A percentile compares a stretch with the other conserved stretches of the same genome.
Conservation (phyloP, 2,888 invertebrate species). For the Physocephala rufipes region DNA sequence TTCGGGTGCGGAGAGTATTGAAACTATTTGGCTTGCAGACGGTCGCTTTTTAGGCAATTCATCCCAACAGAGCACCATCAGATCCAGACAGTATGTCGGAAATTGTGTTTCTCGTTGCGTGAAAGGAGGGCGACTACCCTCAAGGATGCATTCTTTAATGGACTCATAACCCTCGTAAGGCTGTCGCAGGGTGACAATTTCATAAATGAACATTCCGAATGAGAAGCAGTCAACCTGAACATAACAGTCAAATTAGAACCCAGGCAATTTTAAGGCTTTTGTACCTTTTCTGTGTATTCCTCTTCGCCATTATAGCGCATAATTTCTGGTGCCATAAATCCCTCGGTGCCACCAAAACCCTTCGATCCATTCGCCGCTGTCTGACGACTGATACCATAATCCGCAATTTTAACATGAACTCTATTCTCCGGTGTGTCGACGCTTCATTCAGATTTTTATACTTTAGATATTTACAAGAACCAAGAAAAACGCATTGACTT, state of each 20-base stretch:
- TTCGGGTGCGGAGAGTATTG: conserved; percentile 90
- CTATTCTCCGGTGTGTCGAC: conserved; percentile 73
- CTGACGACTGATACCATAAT: conserved; percentile 93
- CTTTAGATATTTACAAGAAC: neutral
- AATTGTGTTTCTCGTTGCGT: conserved; percentile 84
- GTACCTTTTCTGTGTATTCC: conserved; percentile 95
- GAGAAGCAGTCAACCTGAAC: conserved; percentile 94
- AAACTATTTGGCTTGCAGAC: conserved; percentile 93
- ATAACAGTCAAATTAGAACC: neutral
- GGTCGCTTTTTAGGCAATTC: conserved; percentile 87
- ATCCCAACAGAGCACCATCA: conserved; percentile 97
- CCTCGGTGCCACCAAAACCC: conserved; percentile 98
- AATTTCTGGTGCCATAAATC: conserved; percentile 99
- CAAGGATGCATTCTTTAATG: conserved; percentile 94
- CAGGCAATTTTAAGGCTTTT: neutral
- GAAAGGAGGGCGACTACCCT: conserved; percentile 91
- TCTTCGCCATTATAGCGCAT: conserved; percentile 98
- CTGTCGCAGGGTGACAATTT: conserved; percentile 89
- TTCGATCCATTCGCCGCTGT: conserved; percentile 92
- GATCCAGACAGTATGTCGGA: conserved; percentile 88
- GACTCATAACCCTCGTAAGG: conserved; percentile 98
- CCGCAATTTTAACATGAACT: conserved; percentile 93
- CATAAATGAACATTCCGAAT: conserved; percentile 98
- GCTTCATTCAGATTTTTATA: conserved; percentile 44
- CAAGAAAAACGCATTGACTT: conserved; percentile 46